Evolutionary conservation across 2,797 vertebrate genomes (phyloP), one percentile per base, ranked within the genome.

Genomic region (Melanotaenia maccullochi): DNA sequence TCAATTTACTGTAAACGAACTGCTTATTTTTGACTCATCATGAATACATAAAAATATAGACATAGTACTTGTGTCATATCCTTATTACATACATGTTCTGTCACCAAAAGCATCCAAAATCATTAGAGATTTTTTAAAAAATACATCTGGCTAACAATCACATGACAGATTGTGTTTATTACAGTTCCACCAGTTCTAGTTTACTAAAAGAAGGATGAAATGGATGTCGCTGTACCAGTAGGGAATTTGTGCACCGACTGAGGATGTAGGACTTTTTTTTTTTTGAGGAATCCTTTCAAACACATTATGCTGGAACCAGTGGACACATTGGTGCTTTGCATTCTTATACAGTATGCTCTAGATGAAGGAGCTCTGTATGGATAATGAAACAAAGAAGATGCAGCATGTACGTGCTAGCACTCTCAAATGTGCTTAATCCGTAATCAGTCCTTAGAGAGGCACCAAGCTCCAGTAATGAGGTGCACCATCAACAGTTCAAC

Each of bases 361-460:
- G 79, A 88, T 81, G 78, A 75, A 78, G 75, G 57, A 68, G 62
- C 75, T 65, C 64, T 69, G 70, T 80, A 69, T 84, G 67, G 87
- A 73, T 90, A 88, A 87, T 86, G 69, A 82, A 90, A 87, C 75
- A 85, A 80, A 66, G 52, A 79, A 75, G 76, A 84, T 76, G 77
- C 76, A 71, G 76, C 44, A 77, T 69, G 82, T 83, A 87, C 76
- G 70, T 88, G 87, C 78, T 81, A 78, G 81, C 79, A 87, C 90
- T 88, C 66, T 86, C 76, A 85, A 89, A 89, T 84, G 84, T 80
- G 81, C 82, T 83, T 90, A 88, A 87, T 91, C 87, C 87, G 79
- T 91, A 91, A 93, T 93, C 85, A 91, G 90, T 90, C 91, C 87
- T 85, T 18, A 78, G 92, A 91, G 89, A 90, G 73, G 78, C 80